phyloP scores from a whole-genome alignment of 2,797 vertebrate genomes.

The Aulostomus chinensis region DNA sequence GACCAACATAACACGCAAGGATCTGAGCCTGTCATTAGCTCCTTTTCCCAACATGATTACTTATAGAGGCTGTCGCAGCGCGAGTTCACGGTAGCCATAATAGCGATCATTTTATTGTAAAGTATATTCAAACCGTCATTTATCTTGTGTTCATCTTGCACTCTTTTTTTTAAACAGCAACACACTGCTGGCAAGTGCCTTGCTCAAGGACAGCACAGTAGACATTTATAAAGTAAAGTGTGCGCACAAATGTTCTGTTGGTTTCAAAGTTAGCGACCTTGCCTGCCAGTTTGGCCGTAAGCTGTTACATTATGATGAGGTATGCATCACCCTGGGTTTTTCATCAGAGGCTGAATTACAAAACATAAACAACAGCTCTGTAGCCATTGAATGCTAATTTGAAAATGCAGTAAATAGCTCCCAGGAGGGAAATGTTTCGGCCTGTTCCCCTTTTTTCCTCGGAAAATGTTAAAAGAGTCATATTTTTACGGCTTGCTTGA shows the following conservation, averaged over 20 bases:
- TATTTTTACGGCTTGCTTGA: slow-evolving; percentile 29
- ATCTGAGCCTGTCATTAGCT: slow-evolving; percentile 56
- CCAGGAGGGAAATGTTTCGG: slow-evolving; percentile 28
- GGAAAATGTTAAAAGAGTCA: slow-evolving; percentile 15
- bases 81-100: slow-evolving; percentile 27
- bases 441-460: slow-evolving; percentile 1
- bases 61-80: slow-evolving; percentile 26
- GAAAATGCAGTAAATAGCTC: slow-evolving; percentile 36
- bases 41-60: slow-evolving; percentile 45
- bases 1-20: slow-evolving; percentile 38
- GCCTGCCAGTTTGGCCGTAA: slow-evolving; percentile 37
- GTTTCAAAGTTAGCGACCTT: slow-evolving; percentile 45
- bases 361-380: slow-evolving; percentile 38
- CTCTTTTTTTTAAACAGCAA: no score
- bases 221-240: slow-evolving; percentile 3
- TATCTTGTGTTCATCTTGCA: no score
- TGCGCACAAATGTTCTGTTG: slow-evolving; percentile 2
- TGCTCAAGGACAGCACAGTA: slow-evolving; percentile 10
- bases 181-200: no score
- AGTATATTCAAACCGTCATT: slow-evolving; percentile 1
- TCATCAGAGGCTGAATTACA: slow-evolving; percentile 50
- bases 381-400: slow-evolving; percentile 45
- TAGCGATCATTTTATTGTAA: not conserved
- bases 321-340: slow-evolving; percentile 31
- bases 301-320: slow-evolving; percentile 40